phyloP scores from a whole-genome alignment of 1,140 invertebrate species.

The Arctopsyche grandis region DNA sequence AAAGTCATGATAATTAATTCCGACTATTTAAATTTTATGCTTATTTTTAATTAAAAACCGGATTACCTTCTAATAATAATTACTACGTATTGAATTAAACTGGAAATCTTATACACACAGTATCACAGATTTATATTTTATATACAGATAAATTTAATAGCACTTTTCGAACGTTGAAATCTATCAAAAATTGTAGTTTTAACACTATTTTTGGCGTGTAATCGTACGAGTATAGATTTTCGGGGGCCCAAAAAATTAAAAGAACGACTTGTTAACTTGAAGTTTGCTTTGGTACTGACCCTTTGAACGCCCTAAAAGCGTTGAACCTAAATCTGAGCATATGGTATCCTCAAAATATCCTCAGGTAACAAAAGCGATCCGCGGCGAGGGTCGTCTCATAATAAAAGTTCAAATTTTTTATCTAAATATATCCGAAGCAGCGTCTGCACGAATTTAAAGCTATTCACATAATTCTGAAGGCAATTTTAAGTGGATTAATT shows the following conservation, averaged over 20 bases:
- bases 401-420: neutral
- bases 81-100: too few relatives aligned
- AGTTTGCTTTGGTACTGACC: constrained; percentile 35
- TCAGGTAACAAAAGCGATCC: constrained; percentile 39
- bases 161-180: neutral
- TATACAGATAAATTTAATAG: too few relatives aligned
- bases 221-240: constrained; percentile 9
- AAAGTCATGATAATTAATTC: too few relatives aligned
- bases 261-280: constrained; percentile 34
- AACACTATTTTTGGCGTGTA: constrained; percentile 6
- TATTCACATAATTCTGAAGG: too few relatives aligned
- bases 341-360: constrained; percentile 40
- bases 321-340: constrained; percentile 43
- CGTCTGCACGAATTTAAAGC: neutral
- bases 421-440: neutral
- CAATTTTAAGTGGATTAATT: neutral
- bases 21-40: too few relatives aligned
- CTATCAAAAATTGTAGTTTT: neutral
- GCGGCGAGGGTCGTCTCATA: constrained; percentile 24
- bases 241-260: constrained; percentile 12
- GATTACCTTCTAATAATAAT: too few relatives aligned
- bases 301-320: constrained; percentile 30
- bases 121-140: too few relatives aligned
- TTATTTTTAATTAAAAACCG: too few relatives aligned
- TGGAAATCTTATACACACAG: too few relatives aligned